Conservation (phyloP, 2,797 vertebrate species). For the Petrocephalus schoutedeni region DNA sequence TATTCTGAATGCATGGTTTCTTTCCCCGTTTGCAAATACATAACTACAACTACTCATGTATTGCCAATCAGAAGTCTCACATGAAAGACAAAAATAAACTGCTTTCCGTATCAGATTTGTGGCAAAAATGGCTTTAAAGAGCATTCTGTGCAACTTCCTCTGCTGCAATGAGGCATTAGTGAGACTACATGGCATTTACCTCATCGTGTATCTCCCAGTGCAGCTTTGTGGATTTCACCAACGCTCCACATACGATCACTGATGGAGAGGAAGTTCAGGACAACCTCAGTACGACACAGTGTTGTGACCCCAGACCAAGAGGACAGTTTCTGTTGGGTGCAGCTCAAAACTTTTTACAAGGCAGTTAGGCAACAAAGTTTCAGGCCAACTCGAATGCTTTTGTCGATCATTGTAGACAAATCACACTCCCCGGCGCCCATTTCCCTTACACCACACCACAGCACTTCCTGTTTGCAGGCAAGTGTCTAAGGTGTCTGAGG, state of each 20-base stretch:
- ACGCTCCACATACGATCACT: conserved; percentile 71
- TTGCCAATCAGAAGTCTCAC: background rate
- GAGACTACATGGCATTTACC: conserved; percentile 56
- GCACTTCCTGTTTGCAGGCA: background rate
- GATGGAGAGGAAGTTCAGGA: conserved; percentile 41
- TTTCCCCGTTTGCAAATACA: background rate
- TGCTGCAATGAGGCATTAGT: background rate
- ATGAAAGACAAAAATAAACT: background rate
- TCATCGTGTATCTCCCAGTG: conserved; percentile 66
- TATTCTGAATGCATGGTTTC: background rate
- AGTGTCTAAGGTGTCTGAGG: background rate
- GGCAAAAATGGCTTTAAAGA: background rate
- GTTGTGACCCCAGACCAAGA: background rate
- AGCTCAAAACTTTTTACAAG: background rate
- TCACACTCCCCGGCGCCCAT: background rate
- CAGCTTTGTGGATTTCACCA: conserved; percentile 60
- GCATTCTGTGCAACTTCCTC: background rate
- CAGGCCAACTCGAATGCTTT: background rate
- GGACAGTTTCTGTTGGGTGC: background rate
- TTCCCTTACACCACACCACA: background rate
- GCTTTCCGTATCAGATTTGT: background rate
- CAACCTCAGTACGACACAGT: background rate
- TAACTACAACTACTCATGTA: background rate
- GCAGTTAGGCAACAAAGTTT: background rate
- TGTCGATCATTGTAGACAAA: background rate